phyloP scores from a whole-genome alignment of 1,140 invertebrate species.

The Drosophila athabasca region DNA sequence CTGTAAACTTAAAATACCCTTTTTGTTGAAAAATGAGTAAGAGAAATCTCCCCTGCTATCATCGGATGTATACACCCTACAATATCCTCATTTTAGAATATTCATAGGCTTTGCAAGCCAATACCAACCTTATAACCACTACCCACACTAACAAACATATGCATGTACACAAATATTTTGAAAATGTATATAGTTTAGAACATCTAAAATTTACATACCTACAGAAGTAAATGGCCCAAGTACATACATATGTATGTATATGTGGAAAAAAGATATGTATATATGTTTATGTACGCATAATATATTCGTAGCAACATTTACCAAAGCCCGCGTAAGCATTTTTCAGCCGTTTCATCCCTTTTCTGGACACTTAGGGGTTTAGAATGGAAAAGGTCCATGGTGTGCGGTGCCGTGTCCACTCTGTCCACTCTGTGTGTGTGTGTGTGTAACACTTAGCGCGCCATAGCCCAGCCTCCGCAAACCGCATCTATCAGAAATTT shows the following conservation, averaged over 20 bases:
- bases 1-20: too few species aligned
- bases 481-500: conserved; percentile 82
- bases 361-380: conserved; percentile 80
- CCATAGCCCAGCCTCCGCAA: conserved; percentile 72
- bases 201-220: conserved; percentile 14
- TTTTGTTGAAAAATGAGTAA: conserved; percentile 26
- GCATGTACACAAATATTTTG: conserved; percentile 35
- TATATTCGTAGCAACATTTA: conserved; percentile 81
- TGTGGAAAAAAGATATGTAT: conserved; percentile 32
- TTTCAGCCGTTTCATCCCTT: conserved; percentile 82
- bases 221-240: conserved; percentile 11
- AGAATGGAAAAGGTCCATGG: conserved; percentile 44
- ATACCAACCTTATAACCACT: conserved; percentile 76
- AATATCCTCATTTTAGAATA: conserved; percentile 68
- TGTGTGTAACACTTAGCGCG: conserved; percentile 70
- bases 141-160: conserved; percentile 41
- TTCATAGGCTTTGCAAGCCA: conserved; percentile 66
- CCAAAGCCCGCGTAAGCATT: conserved; percentile 77
- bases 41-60: conserved; percentile 36
- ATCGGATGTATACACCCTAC: conserved; percentile 42
- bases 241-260: conserved; percentile 1
- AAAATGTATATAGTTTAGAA: conserved; percentile 44
- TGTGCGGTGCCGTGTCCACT: conserved; percentile 38
- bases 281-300: conserved; percentile 62
- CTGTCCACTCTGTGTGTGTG: conserved; percentile 26